phyloP scores from a whole-genome alignment of 2,797 vertebrate genomes.

The Pagetopsis macropterus region DNA sequence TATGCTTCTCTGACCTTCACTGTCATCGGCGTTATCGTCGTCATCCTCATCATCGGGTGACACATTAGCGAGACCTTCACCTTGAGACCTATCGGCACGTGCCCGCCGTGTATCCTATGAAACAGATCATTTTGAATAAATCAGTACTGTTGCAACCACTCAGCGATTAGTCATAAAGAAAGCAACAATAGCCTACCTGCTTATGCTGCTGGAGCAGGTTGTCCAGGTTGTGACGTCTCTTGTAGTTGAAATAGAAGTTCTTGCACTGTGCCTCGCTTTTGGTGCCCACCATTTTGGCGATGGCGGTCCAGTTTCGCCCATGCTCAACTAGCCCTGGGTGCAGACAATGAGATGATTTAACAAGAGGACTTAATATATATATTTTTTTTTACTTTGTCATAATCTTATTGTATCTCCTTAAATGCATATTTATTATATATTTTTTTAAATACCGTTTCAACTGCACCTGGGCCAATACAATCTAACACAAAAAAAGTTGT shows the following conservation, averaged over 20 bases:
- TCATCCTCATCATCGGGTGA: constrained; percentile 96
- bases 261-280: constrained; percentile 99
- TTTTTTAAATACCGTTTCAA: too few relatives aligned
- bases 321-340: constrained; percentile 93
- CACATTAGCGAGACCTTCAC: constrained; percentile 91
- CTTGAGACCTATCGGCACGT: constrained; percentile 92
- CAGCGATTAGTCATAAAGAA: constrained; percentile 42
- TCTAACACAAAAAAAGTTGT: too few relatives aligned
- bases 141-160: not conserved
- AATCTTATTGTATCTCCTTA: too few relatives aligned
- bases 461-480: too few relatives aligned
- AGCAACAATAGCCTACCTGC: constrained; percentile 74
- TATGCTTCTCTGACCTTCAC: constrained; percentile 88
- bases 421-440: too few relatives aligned
- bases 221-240: constrained; percentile 96
- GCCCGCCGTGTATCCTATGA: constrained; percentile 89
- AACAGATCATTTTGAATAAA: constrained; percentile 22
- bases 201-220: constrained; percentile 97
- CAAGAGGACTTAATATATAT: not conserved
- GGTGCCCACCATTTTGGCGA: constrained; percentile 98
- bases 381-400: too few relatives aligned
- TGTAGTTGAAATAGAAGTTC: constrained; percentile 99
- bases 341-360: constrained; percentile 15
- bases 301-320: constrained; percentile 97
- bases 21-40: constrained; percentile 96